Base-by-base conservation (phyloP, 2,888 invertebrate species). In the Caenorhabditis zanzibari region DNA sequence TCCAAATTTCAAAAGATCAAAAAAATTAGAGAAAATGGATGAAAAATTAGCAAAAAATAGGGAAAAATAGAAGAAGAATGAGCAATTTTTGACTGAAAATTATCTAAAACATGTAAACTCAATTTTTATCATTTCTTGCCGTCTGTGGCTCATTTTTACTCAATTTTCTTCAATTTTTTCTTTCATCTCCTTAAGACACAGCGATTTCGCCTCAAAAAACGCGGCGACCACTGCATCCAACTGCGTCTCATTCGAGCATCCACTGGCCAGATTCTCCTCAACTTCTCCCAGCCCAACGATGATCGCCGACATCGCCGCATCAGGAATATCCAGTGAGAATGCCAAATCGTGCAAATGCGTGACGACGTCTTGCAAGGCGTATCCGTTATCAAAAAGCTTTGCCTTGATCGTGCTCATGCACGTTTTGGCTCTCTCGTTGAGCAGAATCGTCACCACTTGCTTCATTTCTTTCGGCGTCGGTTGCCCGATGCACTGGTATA, bases 401-500 rank as follows among this genome's bases (percentile, higher is more conserved):
- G 93, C 88, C 74, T 92, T 90, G 19, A 94, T 93, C 95, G 95
- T 86, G 69, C 85, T 44, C 74, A 84, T 89, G 22, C 90, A 89
- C 16, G 79, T 79, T n/a, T 84, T 81, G 47, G 92, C 79, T 3
- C 86, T 63, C 28, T 88, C 93, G 85, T 94, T 94, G 19, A 94
- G 90, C 89, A 98, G 94, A 95, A 96, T 96, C 92, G 96, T 95
- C 28, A 97, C 94, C 85, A 98, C 96, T 90, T 94, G 95, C 91
- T 95, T 95, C 91, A 99, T 96, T 92, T 99, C 98, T 38, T 94
- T 94, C 73, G 96, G 95, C 24, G 96, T 94, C 2, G 99, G 99
- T 93, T 99, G 98, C 0, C 98, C 99, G 38, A 98, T 97, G 93
- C 98, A 99, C 1, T 95, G 95, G 93, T 99, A 99, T 2, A 96